A percentile compares a stretch with the other conserved stretches of the same genome.
phyloP scores from a whole-genome alignment of 2,113 vertebrate genomes.

The Entomyzon cyanotis region DNA sequence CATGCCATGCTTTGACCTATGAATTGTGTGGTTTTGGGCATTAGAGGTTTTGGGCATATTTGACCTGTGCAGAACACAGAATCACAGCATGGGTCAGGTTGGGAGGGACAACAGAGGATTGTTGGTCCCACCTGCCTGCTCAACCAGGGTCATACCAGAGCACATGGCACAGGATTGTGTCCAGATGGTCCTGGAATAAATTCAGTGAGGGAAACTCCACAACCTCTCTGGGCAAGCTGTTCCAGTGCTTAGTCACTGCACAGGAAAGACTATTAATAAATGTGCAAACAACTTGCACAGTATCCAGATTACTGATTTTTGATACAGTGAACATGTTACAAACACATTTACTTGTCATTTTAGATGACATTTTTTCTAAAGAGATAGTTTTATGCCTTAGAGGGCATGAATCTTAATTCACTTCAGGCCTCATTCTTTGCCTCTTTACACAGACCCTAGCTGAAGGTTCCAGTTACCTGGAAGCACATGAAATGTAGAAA shows the following conservation, averaged over 20 bases:
- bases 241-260: rapidly evolving
- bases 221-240: not conserved
- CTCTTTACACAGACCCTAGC: not conserved
- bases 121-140: not conserved
- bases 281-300: not conserved
- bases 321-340: not conserved
- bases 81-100: no score
- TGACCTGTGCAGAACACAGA: not conserved
- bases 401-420: not conserved
- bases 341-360: not conserved
- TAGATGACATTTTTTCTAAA: not conserved
- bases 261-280: not conserved
- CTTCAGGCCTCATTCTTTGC: not conserved
- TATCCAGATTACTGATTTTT: not conserved
- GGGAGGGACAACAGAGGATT: no score
- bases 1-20: not conserved
- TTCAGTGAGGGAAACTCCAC: not conserved
- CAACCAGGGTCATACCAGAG: not conserved
- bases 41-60: not conserved
- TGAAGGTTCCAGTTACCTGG: not conserved
- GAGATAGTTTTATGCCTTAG: not conserved
- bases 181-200: not conserved
- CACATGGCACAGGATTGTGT: not conserved
- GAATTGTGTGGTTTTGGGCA: not conserved
- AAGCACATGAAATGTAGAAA: not conserved